Percentiles rank a stretch among this genome's conserved stretches.
Evolutionary conservation across 2,797 vertebrate species (phyloP).

Genomic region (Sternarchorhynchus goeldii): DNA sequence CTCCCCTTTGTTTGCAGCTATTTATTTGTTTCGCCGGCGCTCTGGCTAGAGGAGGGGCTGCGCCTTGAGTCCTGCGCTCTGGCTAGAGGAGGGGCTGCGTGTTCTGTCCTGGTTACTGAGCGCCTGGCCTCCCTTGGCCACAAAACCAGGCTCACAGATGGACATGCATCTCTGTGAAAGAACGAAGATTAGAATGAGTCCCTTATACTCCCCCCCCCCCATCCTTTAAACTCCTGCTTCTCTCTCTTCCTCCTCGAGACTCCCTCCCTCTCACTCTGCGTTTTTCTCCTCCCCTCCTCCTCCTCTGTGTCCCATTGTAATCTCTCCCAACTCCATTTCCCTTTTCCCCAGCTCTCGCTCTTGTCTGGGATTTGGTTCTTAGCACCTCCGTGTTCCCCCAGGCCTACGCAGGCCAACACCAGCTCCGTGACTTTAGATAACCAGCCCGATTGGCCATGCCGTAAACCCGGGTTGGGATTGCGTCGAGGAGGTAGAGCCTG

Average conservation of each 20-base stretch:
- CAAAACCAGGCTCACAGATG: constrained; percentile 15
- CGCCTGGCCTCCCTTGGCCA: neutral
- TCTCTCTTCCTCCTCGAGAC: neutral
- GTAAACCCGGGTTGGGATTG: constrained; percentile 26
- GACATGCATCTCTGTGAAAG: constrained; percentile 7
- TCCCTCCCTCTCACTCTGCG: neutral
- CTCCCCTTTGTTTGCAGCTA: constrained; percentile 24
- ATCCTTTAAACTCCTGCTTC: neutral
- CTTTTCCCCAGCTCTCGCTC: constrained; percentile 1
- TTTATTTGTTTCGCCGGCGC: constrained; percentile 1
- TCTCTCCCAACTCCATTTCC: neutral
- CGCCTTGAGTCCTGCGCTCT: no score
- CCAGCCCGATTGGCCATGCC: constrained; percentile 21
- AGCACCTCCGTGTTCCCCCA: constrained; percentile 1
- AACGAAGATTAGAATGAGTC: constrained; percentile 13
- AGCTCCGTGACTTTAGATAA: constrained; percentile 22
- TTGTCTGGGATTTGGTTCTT: neutral
- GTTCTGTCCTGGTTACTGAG: constrained; percentile 29
- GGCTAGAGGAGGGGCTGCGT: constrained; percentile 12
- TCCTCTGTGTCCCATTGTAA: neutral
- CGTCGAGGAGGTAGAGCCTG: constrained; percentile 21
- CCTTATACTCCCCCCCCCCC: neutral
- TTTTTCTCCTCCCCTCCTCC: neutral
- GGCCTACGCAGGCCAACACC: no score
- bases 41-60: constrained; percentile 12